phyloP scores from a whole-genome alignment of 2,113 vertebrate species.

The Ptilonorhynchus violaceus region DNA sequence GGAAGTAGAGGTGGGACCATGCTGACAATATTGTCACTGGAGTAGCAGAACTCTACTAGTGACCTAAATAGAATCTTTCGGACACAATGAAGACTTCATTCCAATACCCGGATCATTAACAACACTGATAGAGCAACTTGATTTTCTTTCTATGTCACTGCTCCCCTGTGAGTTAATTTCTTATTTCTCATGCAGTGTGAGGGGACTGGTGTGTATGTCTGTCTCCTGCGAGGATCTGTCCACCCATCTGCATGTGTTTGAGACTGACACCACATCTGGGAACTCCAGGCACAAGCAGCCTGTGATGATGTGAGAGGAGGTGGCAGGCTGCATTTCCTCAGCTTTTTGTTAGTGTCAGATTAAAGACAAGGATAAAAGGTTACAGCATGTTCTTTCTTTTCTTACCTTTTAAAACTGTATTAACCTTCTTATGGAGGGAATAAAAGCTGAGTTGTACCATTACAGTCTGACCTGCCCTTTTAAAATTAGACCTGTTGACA shows the following conservation, averaged over 20 bases:
- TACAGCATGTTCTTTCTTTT: constrained; percentile 39
- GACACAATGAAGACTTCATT: neutral
- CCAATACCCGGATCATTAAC: neutral
- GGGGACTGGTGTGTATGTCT: neutral
- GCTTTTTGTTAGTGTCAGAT: constrained; percentile 31
- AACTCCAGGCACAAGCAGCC: neutral
- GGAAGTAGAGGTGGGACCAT: rapidly evolving
- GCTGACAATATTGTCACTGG: neutral
- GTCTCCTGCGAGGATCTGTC: neutral
- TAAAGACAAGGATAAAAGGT: constrained; percentile 62
- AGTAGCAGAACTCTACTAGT: neutral
- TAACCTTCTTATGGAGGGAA: constrained; percentile 23
- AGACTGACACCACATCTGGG: neutral
- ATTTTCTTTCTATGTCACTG: neutral
- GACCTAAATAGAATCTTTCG: neutral
- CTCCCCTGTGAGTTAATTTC: neutral
- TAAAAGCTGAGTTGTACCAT: constrained; percentile 28
- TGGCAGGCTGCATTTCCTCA: neutral
- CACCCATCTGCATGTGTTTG: neutral
- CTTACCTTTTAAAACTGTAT: constrained; percentile 29
- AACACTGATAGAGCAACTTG: neutral
- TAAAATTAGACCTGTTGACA: constrained; percentile 7
- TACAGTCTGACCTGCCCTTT: constrained; percentile 35
- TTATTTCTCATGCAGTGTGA: neutral
- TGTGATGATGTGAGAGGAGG: neutral